A percentile compares a stretch with the other conserved stretches of the same genome.
phyloP scores from a whole-genome alignment of 2,888 invertebrate genomes.

The Habrosyne pyritoides region DNA sequence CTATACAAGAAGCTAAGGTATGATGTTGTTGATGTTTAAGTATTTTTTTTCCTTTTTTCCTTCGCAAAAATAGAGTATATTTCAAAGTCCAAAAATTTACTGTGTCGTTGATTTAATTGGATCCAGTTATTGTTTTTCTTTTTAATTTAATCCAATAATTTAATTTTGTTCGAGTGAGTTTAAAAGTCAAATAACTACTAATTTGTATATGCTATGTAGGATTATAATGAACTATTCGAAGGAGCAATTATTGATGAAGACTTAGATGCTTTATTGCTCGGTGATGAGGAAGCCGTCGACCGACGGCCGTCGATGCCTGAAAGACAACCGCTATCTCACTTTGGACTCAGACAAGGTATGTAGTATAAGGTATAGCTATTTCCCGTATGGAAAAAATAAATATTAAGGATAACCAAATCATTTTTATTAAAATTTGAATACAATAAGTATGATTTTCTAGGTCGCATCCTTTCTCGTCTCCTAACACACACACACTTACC shows the following conservation, averaged over 20 bases:
- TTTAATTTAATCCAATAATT: neutral
- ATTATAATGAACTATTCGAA: slow-evolving; percentile 96
- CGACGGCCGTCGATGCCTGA: slow-evolving; percentile 88
- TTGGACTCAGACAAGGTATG: slow-evolving; percentile 91
- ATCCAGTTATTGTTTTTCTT: no score
- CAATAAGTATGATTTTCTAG: slow-evolving; percentile 55
- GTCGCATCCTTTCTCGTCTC: slow-evolving; percentile 92
- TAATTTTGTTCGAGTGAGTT: no score
- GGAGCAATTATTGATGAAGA: slow-evolving; percentile 91
- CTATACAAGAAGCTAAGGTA: slow-evolving; percentile 81
- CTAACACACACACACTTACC: slow-evolving; percentile 97
- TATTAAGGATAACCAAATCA: no score
- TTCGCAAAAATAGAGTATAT: no score
- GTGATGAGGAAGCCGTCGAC: slow-evolving; percentile 87
- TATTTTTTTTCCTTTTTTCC: no score
- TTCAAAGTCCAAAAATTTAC: no score
- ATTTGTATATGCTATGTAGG: slow-evolving; percentile 65
- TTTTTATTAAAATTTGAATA: neutral
- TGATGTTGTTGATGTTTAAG: neutral
- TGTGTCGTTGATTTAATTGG: no score
- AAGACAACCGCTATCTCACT: slow-evolving; percentile 90
- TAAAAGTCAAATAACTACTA: no score
- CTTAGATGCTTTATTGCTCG: slow-evolving; percentile 90
- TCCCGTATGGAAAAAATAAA: no score
- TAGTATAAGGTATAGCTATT: neutral